Evolutionary conservation across 2,113 vertebrate species (phyloP), one percentile per base, ranked within the genome.

Genomic region (Perca schrenkii): DNA sequence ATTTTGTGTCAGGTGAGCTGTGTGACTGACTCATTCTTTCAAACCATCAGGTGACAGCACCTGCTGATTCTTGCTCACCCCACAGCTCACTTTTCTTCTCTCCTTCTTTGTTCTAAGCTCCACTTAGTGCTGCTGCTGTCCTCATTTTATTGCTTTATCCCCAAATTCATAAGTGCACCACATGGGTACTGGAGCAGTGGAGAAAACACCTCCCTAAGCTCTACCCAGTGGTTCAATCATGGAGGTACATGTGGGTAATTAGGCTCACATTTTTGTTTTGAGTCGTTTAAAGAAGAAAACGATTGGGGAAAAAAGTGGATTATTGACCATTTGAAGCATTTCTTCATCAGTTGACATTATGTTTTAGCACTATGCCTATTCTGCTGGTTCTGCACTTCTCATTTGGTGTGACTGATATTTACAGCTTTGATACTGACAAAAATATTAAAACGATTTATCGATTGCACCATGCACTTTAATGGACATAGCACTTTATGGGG

Each of bases 41-140:
- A 71, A 12, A 19, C 19, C 17, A 60, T 53, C 70, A 83, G 86
- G 83, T 84, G 83, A 90, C 77, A 86, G 17, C 81, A 88, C 85
- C 85, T 88, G 86, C 91, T 90, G 73, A 34, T 66, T 62, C 53
- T 73, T 40, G 60, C 60, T 36, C 16, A 36, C 64, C 60, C 21
- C 52, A 64, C 31, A n/a, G 36, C 21, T 71, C 13, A n/a, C 21
- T 47, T 72, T 60, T 72, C 73, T 49, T 52, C 28, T 79, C 71
- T 21, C 28, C 57, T 46, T 63, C 65, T 56, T 2, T 34, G 12
- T 19, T 25, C 52, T 70, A 6, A 61, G 54, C 15, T 34, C 50
- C 47, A 43, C 43, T 49, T 13, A 46, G 31, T 14, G 43, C 70
- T 47, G 36, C 68, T 62, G 57, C 71, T 66, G 49, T 81, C 63